These are phyloP conservation scores for Siniperca chuatsi DNA, from an alignment of 2,113 vertebrate species.

Conservation along the genomic window DNA sequence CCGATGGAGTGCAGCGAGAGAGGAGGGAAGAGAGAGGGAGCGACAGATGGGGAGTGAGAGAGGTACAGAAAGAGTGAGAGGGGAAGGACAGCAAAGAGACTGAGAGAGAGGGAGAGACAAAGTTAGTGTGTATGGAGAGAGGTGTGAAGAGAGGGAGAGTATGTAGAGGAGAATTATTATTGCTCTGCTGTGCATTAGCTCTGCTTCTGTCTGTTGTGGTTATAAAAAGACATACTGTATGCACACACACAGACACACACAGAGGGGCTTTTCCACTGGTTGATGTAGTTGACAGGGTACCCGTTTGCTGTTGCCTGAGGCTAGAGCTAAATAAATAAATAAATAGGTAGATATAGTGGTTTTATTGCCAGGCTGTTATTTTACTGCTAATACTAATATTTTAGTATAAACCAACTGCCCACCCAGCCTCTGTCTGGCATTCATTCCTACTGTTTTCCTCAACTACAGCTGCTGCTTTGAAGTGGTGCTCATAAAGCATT, in stretches of 20 bases:
- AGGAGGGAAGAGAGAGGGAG: conserved; percentile 46
- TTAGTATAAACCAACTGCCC: conserved; percentile 42
- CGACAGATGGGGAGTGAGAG: conserved; percentile 72
- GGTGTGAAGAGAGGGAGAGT: conserved; percentile 15
- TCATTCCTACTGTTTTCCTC: conserved; percentile 17
- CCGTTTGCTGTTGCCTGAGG: conserved; percentile 51
- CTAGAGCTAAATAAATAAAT: conserved; percentile 63
- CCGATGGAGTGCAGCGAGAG: conserved; percentile 53
- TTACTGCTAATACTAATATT: conserved; percentile 64
- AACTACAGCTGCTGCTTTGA: conserved; percentile 26
- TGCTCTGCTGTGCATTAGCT: conserved; percentile 53
- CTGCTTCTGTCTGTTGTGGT: conserved; percentile 46
- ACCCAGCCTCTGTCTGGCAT: conserved; percentile 16
- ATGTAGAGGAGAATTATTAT: conserved; percentile 60
- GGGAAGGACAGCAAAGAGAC: conserved; percentile 41
- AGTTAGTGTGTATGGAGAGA: conserved; percentile 33
- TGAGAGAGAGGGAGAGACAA: conserved; percentile 28
- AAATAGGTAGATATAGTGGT: conserved; percentile 40
- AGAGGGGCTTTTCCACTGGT: conserved; percentile 39
- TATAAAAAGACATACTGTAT: conserved; percentile 33
- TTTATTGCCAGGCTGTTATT: conserved; percentile 54
- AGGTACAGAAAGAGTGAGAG: conserved; percentile 42
- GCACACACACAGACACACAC: background rate
- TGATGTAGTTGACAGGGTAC: conserved; percentile 47
- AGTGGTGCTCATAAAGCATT: conserved; percentile 39